A percentile compares a stretch with the other conserved stretches of the same genome.
Evolutionary conservation across 2,797 vertebrate genomes (phyloP).

Genomic region (Phaenicophaeus curvirostris): DNA sequence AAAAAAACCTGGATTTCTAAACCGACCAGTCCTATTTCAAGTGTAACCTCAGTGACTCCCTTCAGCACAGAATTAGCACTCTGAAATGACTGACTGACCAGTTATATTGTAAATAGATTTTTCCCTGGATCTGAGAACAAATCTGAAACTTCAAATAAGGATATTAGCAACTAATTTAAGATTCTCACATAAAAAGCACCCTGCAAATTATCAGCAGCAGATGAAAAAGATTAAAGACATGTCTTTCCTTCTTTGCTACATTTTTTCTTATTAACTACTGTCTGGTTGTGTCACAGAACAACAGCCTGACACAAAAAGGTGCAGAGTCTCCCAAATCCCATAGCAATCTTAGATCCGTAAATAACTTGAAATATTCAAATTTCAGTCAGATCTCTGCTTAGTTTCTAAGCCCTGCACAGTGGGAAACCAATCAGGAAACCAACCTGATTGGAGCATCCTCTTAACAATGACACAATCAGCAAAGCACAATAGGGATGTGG

Average conservation of each 20-base stretch:
- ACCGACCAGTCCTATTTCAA: not conserved
- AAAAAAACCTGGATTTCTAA: not conserved
- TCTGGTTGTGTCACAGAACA: not conserved
- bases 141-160: not conserved
- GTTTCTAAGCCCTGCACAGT: not conserved
- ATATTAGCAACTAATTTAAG: not conserved
- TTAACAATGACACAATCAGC: constrained; percentile 48
- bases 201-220: not conserved
- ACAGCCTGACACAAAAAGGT: not conserved
- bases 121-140: not conserved
- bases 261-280: not conserved
- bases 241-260: not conserved
- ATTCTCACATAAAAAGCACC: not conserved
- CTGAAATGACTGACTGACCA: fast-evolving
- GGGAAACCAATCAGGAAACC: constrained; percentile 29
- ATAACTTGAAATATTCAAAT: constrained; percentile 15
- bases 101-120: not conserved
- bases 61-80: not conserved
- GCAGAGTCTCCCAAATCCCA: not conserved
- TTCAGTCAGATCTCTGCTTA: not conserved
- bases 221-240: not conserved
- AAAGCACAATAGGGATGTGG: not conserved
- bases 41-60: not conserved
- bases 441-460: constrained; percentile 29
- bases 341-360: not conserved